A percentile compares a stretch with the other conserved stretches of the same genome.
Conservation (phyloP, 2,888 invertebrate species). For the Acanthococcus lagerstroemiae region DNA sequence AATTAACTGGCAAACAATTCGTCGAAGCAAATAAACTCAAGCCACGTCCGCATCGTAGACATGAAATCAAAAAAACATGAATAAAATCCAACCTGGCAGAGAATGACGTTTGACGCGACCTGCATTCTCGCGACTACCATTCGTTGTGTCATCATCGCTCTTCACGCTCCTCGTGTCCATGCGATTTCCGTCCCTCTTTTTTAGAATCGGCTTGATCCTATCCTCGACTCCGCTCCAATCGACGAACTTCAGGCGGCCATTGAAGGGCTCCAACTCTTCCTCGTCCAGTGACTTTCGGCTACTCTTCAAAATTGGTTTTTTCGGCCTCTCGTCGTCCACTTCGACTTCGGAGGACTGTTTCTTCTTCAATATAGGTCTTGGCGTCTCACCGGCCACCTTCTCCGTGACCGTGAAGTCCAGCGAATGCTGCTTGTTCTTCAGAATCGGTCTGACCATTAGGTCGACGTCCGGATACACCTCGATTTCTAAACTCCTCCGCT, state of each 20-base stretch:
- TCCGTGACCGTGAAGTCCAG: background rate
- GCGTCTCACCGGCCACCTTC: constrained; percentile 37
- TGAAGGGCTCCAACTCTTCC: background rate
- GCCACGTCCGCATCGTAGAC: background rate
- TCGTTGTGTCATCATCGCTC: constrained; percentile 18
- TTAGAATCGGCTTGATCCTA: constrained; percentile 22
- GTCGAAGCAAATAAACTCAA: no score
- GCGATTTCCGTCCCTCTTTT: constrained; percentile 5
- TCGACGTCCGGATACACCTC: constrained; percentile 49
- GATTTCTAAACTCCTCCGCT: background rate
- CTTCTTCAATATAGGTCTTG: constrained; percentile 72
- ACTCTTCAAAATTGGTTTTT: constrained; percentile 64
- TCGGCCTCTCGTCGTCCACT: constrained; percentile 53
- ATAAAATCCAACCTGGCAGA: constrained; percentile 45
- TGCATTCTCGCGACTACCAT: background rate
- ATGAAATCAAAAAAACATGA: background rate
- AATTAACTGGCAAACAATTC: no score
- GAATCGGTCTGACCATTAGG: constrained; percentile 61
- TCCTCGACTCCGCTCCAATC: background rate
- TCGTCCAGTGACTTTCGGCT: constrained; percentile 37
- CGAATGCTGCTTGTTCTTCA: constrained; percentile 47
- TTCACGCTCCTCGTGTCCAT: constrained; percentile 4
- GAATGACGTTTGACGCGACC: constrained; percentile 48
- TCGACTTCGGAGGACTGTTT: constrained; percentile 45
- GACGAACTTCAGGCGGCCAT: constrained; percentile 1